phyloP scores from a whole-genome alignment of 2,113 vertebrate genomes.

The Sciurus niger region DNA sequence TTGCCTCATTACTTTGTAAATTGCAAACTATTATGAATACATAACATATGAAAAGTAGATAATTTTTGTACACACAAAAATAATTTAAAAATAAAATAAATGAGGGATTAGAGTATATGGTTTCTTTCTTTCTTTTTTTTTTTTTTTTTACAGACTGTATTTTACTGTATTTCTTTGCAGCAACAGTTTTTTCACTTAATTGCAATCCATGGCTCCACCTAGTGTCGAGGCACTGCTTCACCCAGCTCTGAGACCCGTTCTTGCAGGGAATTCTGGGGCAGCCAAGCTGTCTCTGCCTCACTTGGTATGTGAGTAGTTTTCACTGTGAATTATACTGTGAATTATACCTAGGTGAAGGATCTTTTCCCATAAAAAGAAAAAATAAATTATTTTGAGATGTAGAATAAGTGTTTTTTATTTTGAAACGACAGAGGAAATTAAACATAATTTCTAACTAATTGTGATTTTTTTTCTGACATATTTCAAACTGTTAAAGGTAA shows the following conservation, averaged over 20 bases:
- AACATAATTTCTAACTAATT: slow-evolving; percentile 32
- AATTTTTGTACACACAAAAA: neutral
- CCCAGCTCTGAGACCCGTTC: neutral
- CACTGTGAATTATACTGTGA: neutral
- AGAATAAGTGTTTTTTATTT: neutral
- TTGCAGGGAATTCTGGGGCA: neutral
- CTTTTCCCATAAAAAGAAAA: neutral
- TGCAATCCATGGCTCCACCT: slow-evolving; percentile 74
- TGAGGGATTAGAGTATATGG: neutral
- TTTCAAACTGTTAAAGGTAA: slow-evolving; percentile 52
- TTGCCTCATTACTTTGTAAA: neutral
- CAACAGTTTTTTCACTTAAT: neutral
- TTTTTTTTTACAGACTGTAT: neutral
- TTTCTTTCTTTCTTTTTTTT: slow-evolving; percentile 37
- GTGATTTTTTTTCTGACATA: neutral
- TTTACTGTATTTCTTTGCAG: neutral
- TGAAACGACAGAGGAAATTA: neutral
- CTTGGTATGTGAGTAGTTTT: neutral
- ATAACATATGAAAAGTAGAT: neutral
- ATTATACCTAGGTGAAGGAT: neutral
- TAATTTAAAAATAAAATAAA: neutral
- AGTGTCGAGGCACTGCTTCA: slow-evolving; percentile 43
- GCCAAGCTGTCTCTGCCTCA: neutral
- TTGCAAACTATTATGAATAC: neutral
- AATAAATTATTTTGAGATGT: slow-evolving; percentile 6